Evolutionary conservation across 2,113 vertebrate genomes (phyloP).

Genomic region (Varanus komodoensis): DNA sequence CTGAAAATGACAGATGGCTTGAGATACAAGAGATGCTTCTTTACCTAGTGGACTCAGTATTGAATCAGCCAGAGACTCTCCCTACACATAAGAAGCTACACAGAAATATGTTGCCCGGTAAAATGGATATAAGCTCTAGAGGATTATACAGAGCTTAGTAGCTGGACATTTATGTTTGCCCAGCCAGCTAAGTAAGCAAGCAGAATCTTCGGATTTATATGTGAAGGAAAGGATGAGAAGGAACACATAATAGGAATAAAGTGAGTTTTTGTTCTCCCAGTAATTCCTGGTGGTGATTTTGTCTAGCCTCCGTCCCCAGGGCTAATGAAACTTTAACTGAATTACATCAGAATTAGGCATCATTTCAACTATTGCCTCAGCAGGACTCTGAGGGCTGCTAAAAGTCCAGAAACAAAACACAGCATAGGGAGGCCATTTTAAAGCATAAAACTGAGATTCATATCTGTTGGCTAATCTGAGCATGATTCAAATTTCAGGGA

Average conservation of each 20-base stretch:
- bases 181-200: conserved; percentile 36
- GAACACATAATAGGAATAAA: background rate
- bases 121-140: conserved; percentile 8
- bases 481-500: background rate
- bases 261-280: background rate
- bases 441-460: background rate
- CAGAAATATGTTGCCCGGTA: background rate
- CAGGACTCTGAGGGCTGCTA: background rate
- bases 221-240: background rate
- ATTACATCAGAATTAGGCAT: background rate
- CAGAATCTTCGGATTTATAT: background rate
- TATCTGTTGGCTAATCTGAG: background rate
- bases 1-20: conserved; percentile 17
- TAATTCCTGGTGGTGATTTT: conserved; percentile 25
- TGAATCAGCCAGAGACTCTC: background rate
- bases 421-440: rapidly evolving
- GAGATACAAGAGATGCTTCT: background rate
- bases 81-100: background rate
- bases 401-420: background rate
- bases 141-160: background rate
- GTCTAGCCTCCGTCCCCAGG: conserved; percentile 13
- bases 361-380: conserved; percentile 29
- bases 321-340: conserved; percentile 35
- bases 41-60: background rate
- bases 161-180: conserved; percentile 1